Evolutionary conservation across 2,113 vertebrate species (phyloP).

Genomic region (Labeo rohita): DNA sequence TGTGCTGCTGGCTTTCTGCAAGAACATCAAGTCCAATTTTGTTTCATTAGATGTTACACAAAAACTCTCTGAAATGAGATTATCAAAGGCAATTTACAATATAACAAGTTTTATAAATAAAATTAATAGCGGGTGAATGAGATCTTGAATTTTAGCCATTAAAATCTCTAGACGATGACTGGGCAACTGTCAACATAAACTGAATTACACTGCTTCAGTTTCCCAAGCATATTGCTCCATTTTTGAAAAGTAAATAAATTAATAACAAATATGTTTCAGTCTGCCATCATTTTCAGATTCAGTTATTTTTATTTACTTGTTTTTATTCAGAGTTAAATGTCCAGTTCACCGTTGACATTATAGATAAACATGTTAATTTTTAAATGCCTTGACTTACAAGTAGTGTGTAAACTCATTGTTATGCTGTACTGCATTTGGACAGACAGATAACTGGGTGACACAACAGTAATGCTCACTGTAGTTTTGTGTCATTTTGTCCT

Average conservation of each 20-base stretch:
- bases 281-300: not conserved
- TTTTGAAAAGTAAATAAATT: not conserved
- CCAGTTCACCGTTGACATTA: not conserved
- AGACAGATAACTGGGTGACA: not conserved
- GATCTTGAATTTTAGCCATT: not conserved
- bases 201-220: not conserved
- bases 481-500: not conserved
- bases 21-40: not conserved
- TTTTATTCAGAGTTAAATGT: not conserved
- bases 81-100: not conserved
- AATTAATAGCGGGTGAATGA: not conserved
- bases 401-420: not conserved
- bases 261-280: not conserved
- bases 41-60: not conserved
- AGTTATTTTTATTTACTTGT: not conserved
- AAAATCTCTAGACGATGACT: not conserved
- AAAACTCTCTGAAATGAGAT: not conserved
- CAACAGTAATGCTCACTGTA: not conserved
- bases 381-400: not conserved
- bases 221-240: not conserved
- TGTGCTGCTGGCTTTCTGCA: not conserved
- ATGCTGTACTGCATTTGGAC: not conserved
- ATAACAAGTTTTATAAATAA: not conserved
- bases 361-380: not conserved
- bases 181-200: not conserved